These are phyloP conservation scores for Lutraria lutraria DNA, from an alignment of 2,888 invertebrate species.

Conservation along the genomic window DNA sequence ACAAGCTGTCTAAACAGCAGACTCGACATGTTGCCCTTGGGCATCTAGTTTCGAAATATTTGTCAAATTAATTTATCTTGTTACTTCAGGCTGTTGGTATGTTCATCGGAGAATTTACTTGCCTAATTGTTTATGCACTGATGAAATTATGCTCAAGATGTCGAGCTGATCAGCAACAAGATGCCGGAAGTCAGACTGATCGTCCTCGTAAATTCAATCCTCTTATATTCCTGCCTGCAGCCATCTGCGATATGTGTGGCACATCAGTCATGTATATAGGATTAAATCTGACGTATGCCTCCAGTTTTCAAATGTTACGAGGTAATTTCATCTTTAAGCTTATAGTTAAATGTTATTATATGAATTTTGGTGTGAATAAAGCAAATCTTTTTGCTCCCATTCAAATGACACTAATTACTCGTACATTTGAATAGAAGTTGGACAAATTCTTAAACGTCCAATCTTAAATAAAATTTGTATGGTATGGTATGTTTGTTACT, in stretches of 20 bases:
- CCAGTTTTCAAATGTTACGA: constrained; percentile 98
- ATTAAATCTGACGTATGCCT: constrained; percentile 95
- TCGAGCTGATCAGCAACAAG: neutral
- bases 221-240: constrained; percentile 93
- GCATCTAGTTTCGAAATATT: too few relatives aligned
- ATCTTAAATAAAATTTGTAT: too few relatives aligned
- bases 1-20: too few relatives aligned
- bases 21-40: too few relatives aligned
- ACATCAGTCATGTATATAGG: constrained; percentile 97
- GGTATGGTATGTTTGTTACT: too few relatives aligned
- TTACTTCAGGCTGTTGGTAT: constrained; percentile 91
- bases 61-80: too few relatives aligned
- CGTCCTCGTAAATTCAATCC: constrained; percentile 91
- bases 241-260: constrained; percentile 95
- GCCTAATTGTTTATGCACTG: constrained; percentile 93
- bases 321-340: constrained; percentile 88
- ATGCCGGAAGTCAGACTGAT: constrained; percentile 42
- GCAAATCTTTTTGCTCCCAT: too few relatives aligned
- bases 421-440: too few relatives aligned
- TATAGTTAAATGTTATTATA: too few relatives aligned
- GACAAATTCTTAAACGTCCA: too few relatives aligned
- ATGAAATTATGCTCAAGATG: constrained; percentile 79
- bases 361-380: too few relatives aligned
- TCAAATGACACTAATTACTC: too few relatives aligned
- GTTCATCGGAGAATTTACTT: constrained; percentile 97